Base-by-base conservation (phyloP, 2,888 invertebrate species). In the Tetanocera ferruginea region DNA sequence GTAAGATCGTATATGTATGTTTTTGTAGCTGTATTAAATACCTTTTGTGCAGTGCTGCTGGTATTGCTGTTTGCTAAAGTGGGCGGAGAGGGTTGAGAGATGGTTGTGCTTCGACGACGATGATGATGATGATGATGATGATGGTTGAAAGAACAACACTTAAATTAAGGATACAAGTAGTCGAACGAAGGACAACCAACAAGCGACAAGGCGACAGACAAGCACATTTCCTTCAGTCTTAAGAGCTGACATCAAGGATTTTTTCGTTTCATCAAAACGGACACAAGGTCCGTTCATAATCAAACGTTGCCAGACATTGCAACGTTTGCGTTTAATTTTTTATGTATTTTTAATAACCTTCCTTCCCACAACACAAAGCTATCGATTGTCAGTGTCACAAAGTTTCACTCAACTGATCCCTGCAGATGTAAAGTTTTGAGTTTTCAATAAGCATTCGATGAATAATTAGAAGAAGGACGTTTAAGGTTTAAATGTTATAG, bases 401-500 rank as follows among this genome's bases (percentile, higher is more conserved):
- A n/a, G 57, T 28, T 60, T 14, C 57, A 28, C 11, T 23, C 4
- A 25, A 23, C 25, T 23, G 57, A 28, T 19, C 25, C 43, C 43
- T 43, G 57, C 57, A 60, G 28, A 60, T 23, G 5, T n/a, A 28
- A 28, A 49, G 31, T 25, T 64, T 28, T 28, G 31, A 62, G 17
- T 64, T 66, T 37, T 37, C 74, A 74, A 74, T 74, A 74, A 74
- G 51, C 51, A 66, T 52, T 64, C 74, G 60, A 73, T 73, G 23
- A 71, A 5, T 52, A 28, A 60, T 28, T 60, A 60, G 17, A 14
- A 28, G 60, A 1, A 60, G 14, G 19, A 2, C 6, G 4, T 37
- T 66, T 37, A 3, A 17, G 1, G 14, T 37, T 37, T 34, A 19
- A 67, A 9, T 67, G 23, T 6, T 23, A 9, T 23, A 19, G 17